Conservation (phyloP, 2,797 vertebrate species). For the Glyptemys insculpta region DNA sequence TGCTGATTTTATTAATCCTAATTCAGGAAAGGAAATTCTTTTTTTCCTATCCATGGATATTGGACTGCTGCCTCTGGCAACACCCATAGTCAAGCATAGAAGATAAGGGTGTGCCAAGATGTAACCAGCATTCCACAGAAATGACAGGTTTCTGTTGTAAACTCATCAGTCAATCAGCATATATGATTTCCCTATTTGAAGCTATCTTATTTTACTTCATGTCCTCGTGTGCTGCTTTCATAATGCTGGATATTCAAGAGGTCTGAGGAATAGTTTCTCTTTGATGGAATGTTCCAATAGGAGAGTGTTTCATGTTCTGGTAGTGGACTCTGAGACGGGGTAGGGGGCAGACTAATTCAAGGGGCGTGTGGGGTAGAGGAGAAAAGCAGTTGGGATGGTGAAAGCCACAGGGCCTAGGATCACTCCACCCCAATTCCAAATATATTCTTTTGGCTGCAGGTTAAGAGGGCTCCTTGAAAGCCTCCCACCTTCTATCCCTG, state of each 20-base stretch:
- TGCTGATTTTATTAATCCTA: background rate
- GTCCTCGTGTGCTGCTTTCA: background rate
- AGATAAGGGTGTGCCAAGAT: background rate
- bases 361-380: background rate
- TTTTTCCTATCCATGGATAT: background rate
- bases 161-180: background rate
- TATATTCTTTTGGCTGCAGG: fast-evolving
- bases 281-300: background rate
- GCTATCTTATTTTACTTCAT: background rate
- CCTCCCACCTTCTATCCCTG: background rate
- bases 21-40: fast-evolving
- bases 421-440: background rate
- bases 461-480: background rate
- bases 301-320: background rate
- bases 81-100: background rate
- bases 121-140: background rate
- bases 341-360: background rate
- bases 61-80: background rate
- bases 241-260: background rate
- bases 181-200: background rate
- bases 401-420: background rate
- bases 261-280: background rate
- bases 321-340: too few relatives aligned
- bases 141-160: background rate
- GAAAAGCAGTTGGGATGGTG: background rate